Evolutionary conservation across 1,140 invertebrate genomes (phyloP).

Genomic region (Oreohelix idahoensis): DNA sequence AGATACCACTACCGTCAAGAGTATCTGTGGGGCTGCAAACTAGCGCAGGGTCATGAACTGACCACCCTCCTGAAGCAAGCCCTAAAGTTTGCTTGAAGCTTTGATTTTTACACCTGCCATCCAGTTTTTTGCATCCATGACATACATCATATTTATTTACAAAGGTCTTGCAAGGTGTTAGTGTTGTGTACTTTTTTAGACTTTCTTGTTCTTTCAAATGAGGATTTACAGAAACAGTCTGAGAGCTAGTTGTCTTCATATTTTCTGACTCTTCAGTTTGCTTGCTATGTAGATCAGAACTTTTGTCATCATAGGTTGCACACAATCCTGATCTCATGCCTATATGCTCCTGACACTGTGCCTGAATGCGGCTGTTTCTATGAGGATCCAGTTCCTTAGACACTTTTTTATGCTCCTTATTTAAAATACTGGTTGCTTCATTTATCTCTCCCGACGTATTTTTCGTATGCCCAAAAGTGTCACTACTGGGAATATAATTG

Average conservation of each 20-base stretch:
- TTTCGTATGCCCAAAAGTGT: not conserved
- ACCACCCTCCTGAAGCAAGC: not conserved
- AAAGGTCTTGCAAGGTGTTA: not conserved
- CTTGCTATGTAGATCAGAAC: not conserved
- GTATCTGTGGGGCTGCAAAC: not conserved
- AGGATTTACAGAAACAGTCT: not conserved
- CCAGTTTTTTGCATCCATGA: not conserved
- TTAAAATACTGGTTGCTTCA: not conserved
- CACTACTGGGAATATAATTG: not conserved
- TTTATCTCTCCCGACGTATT: not conserved
- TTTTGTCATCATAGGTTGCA: not conserved
- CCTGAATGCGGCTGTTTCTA: not conserved
- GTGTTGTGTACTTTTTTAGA: not conserved
- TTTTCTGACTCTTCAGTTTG: not conserved
- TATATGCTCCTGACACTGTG: not conserved
- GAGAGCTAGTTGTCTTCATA: not conserved
- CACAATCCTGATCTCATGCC: not conserved
- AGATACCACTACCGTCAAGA: not conserved
- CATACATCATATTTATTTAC: not conserved
- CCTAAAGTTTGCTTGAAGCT: too few species aligned
- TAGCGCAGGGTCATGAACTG: not conserved
- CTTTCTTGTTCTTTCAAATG: not conserved
- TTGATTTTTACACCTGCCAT: not conserved
- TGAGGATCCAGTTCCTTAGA: not conserved
- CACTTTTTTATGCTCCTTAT: not conserved